Base-by-base conservation (phyloP, 2,797 vertebrate species). In the Rachycentron canadum region DNA sequence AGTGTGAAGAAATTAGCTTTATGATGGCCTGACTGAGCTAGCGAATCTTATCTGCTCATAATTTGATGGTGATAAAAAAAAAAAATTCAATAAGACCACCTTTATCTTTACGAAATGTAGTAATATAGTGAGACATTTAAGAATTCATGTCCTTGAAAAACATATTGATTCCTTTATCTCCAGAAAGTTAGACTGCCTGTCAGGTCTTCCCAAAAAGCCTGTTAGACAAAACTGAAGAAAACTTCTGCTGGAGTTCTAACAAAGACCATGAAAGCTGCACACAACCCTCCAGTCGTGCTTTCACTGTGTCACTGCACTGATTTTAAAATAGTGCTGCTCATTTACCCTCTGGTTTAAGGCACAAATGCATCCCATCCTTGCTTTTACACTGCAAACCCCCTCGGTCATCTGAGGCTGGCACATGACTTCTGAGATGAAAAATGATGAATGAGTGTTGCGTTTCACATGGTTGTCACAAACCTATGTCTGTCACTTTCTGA, bases 241-340 rank as follows among this genome's bases (percentile, higher is more conserved):
- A 69, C 17, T 26, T 43, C 25, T 32, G 41, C 55, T 13, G 16
- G 45, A 52, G 28, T 75, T 53, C 55, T 65, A 49, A 73, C 53
- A 58, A 7, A 68, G 62, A 25, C 50, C 23, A 56, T 49, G 49
- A 60, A 77, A 67, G 50, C 62, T 50, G 2, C 79, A 68, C 66
- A 61, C 53, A 73, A 34, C 32, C 65, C 75, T 72, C 62, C 58
- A 77, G 80, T 64, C 41, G 32, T 63, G 69, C 21, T 78, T 73
- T 70, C 30, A 13, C 47, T 50, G 47, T 49, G 55, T 41, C 69
- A n/a, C 67, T 69, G 69, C 68, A 36, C 16, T 65, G 69, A 45
- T 73, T 81, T 56, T 36, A 73, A 78, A 81, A 75, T 79, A 84
- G 69, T 55, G 41, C 63, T 25, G 50, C 72, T 79, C 38, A 3